Conservation (phyloP, 2,113 vertebrate genomes). For the zebrafish (Danio rerio) region DNA sequence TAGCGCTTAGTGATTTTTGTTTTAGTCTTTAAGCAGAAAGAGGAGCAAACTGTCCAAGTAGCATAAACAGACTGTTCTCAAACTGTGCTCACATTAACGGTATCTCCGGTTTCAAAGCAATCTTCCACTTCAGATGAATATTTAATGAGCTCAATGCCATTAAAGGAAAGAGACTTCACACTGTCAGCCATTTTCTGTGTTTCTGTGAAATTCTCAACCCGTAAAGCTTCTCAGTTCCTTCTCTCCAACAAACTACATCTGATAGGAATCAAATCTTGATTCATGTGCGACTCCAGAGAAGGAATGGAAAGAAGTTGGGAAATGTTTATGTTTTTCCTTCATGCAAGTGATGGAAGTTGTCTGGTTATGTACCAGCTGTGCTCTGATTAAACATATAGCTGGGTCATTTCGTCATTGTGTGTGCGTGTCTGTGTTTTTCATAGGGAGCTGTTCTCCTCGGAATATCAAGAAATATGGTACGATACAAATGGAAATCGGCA, state of each 20-base stretch:
- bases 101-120: conserved; percentile 53
- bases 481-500: conserved; percentile 74
- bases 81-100: neutral
- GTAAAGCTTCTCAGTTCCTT: neutral
- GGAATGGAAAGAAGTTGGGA: neutral
- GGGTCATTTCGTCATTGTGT: conserved; percentile 40
- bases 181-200: conserved; percentile 2
- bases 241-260: neutral
- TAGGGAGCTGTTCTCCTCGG: conserved; percentile 87
- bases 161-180: conserved; percentile 39
- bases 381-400: neutral
- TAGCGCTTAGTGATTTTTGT: no score
- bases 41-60: no score
- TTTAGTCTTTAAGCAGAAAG: no score
- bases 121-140: conserved; percentile 52
- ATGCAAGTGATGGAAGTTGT: conserved; percentile 1
- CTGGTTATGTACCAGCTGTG: neutral
- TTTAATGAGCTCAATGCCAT: conserved; percentile 63
- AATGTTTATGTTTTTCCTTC: conserved; percentile 33
- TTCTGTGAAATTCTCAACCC: neutral
- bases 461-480: conserved; percentile 91
- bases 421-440: conserved; percentile 51
- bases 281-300: neutral
- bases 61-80: no score
- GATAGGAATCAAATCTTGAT: conserved; percentile 11